phyloP scores from a whole-genome alignment of 53 echinoderm and acorn worm genomes.

The Actinopyga echinites region DNA sequence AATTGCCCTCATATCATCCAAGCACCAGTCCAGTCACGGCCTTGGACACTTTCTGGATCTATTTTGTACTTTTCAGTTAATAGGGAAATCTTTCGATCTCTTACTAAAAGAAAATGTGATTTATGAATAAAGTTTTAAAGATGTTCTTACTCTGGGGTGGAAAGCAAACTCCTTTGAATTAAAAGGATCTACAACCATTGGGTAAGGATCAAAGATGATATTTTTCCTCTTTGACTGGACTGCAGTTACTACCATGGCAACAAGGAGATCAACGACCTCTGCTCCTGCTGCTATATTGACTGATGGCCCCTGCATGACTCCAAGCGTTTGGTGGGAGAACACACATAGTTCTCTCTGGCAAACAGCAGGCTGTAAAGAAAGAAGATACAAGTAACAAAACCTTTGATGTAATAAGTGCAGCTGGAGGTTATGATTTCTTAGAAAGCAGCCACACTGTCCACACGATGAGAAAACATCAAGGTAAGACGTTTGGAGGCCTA shows the following conservation, averaged over 20 bases:
- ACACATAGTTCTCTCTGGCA: conserved; percentile 97
- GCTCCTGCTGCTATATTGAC: conserved; percentile 95
- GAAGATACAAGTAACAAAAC: background rate
- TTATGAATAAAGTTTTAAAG: too few species aligned
- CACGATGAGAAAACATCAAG: background rate
- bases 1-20: too few species aligned
- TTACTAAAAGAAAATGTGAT: too few species aligned
- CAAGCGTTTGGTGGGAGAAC: conserved; percentile 92
- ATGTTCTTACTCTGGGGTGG: conserved; percentile 72
- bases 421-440: too few species aligned
- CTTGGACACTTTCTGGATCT: too few species aligned
- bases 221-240: conserved; percentile 81
- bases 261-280: conserved; percentile 95
- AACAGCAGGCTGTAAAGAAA: conserved; percentile 80
- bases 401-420: too few species aligned
- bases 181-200: conserved; percentile 91
- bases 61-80: too few species aligned
- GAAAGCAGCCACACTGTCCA: too few species aligned
- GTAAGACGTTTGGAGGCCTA: too few species aligned
- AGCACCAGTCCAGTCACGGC: too few species aligned
- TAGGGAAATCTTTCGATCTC: too few species aligned
- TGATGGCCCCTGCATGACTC: conserved; percentile 95
- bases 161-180: conserved; percentile 90
- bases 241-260: conserved; percentile 89
- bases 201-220: conserved; percentile 96